Evolutionary conservation across 2,113 vertebrate genomes (phyloP).

Genomic region (Phylloscopus trochiloides): DNA sequence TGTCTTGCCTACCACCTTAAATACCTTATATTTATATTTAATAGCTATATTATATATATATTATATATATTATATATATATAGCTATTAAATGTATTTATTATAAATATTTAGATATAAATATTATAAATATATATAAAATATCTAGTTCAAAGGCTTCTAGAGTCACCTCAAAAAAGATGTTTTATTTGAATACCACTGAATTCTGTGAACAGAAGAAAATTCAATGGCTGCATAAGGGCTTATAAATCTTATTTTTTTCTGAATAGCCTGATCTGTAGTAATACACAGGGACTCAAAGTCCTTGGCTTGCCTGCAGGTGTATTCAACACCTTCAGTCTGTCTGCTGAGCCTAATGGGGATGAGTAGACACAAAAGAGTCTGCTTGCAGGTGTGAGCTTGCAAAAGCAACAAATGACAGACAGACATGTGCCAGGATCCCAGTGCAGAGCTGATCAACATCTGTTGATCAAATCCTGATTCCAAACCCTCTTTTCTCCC

Average conservation of each 20-base stretch:
- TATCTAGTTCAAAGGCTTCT: background rate
- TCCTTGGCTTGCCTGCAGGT: background rate
- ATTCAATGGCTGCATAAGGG: background rate
- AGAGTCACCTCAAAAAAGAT: background rate
- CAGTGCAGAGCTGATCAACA: background rate
- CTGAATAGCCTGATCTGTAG: background rate
- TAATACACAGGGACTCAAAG: background rate
- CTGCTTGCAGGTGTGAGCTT: background rate
- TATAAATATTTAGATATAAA: too few relatives aligned
- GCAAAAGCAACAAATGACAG: background rate
- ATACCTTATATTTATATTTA: background rate
- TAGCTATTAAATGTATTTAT: too few relatives aligned
- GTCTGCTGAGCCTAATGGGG: background rate
- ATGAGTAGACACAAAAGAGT: background rate
- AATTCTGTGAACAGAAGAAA: background rate
- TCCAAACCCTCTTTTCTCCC: background rate
- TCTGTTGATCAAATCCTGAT: background rate
- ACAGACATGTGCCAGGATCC: background rate
- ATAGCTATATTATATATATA: background rate
- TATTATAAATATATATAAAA: too few relatives aligned
- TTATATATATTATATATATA: too few relatives aligned
- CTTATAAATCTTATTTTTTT: background rate
- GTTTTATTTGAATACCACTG: background rate
- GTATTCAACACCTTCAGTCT: background rate
- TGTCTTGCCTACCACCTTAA: background rate